Percentiles rank a stretch among this genome's conserved stretches.
Conservation (phyloP, 2,113 vertebrate genomes). For the Tonatia bakeri region DNA sequence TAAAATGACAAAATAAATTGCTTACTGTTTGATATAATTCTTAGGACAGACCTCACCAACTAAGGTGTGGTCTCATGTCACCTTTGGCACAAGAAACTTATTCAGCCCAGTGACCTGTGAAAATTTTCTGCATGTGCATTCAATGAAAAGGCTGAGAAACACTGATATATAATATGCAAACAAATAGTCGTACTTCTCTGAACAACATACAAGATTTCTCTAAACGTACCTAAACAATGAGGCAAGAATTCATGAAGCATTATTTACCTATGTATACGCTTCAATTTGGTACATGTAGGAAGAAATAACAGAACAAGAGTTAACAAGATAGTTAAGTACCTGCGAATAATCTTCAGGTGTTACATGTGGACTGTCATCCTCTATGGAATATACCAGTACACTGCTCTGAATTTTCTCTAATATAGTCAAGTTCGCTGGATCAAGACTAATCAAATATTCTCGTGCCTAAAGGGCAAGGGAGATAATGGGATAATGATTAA, state of each 20-base stretch:
- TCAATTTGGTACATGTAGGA: neutral
- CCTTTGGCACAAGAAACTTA: neutral
- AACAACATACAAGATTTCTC: neutral
- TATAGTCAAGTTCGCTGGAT: constrained; percentile 87
- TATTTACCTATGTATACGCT: neutral
- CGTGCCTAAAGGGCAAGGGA: constrained; percentile 82
- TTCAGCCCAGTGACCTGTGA: neutral
- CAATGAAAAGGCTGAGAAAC: neutral
- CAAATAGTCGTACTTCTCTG: neutral
- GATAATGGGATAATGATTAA: constrained; percentile 29
- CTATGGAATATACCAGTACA: constrained; percentile 87
- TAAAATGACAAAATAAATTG: constrained; percentile 30
- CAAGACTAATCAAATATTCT: constrained; percentile 90
- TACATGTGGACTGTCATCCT: constrained; percentile 86
- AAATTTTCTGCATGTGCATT: neutral
- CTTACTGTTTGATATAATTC: neutral
- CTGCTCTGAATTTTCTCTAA: constrained; percentile 94
- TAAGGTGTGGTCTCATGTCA: neutral
- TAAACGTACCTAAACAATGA: neutral
- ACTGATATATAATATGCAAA: neutral
- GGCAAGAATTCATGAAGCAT: neutral
- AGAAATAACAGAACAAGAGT: neutral
- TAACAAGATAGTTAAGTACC: constrained; percentile 78
- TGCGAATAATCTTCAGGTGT: constrained; percentile 89
- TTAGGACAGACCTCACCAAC: neutral